phyloP scores from a whole-genome alignment of 2,888 invertebrate species.

The Alsophila aescularia region DNA sequence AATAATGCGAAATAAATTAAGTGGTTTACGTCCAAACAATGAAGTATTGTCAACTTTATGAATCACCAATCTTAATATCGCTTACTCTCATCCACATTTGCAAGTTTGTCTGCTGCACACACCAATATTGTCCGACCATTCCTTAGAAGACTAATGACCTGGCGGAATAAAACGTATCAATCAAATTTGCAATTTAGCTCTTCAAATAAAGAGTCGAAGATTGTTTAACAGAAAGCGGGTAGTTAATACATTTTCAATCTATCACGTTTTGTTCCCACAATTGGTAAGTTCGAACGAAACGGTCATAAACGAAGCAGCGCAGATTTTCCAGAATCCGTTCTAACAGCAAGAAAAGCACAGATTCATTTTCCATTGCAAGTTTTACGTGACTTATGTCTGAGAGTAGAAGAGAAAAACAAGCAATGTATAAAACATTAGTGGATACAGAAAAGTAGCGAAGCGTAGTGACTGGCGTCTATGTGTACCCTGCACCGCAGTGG shows the following conservation, averaged over 20 bases:
- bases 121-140: slow-evolving; percentile 51
- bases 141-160: slow-evolving; percentile 31
- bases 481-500: slow-evolving; percentile 73
- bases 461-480: slow-evolving; percentile 67
- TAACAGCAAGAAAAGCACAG: slow-evolving; percentile 58
- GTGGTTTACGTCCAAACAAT: slow-evolving; percentile 57
- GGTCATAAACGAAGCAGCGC: slow-evolving; percentile 62
- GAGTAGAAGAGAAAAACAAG: slow-evolving; percentile 51
- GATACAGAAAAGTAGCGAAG: slow-evolving; percentile 77
- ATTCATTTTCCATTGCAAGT: slow-evolving; percentile 60
- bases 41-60: slow-evolving; percentile 61
- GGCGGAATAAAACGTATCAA: background rate
- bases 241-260: slow-evolving; percentile 39
- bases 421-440: slow-evolving; percentile 82
- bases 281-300: slow-evolving; percentile 58
- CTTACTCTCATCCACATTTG: slow-evolving; percentile 66
- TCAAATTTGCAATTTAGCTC: slow-evolving; percentile 34
- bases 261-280: slow-evolving; percentile 52
- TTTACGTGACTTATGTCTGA: slow-evolving; percentile 45
- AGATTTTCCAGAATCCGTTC: slow-evolving; percentile 62
- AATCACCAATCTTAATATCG: slow-evolving; percentile 66
- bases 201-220: slow-evolving; percentile 23
- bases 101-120: slow-evolving; percentile 64
- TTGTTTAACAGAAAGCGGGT: slow-evolving; percentile 21
- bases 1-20: slow-evolving; percentile 41